A percentile compares a stretch with the other conserved stretches of the same genome.
phyloP scores from a whole-genome alignment of 2,888 invertebrate genomes.

The Epinotia demarniana region DNA sequence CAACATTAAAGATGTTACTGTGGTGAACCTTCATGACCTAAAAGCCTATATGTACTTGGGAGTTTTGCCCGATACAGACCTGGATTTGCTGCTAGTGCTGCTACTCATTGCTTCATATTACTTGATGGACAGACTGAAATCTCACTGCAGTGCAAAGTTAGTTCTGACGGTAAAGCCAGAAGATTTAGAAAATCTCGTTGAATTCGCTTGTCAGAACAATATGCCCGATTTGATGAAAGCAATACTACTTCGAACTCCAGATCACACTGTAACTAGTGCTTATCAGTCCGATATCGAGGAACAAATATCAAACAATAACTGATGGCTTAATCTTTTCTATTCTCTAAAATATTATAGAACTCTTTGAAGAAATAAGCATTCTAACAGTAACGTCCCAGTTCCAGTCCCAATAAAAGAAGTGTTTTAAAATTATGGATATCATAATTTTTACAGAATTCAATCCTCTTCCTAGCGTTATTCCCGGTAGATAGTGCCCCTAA shows the following conservation, averaged over 20 bases:
- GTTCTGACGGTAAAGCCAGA: neutral
- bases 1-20: neutral
- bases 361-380: no score
- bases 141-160: neutral
- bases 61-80: neutral
- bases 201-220: constrained; percentile 7
- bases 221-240: constrained; percentile 12
- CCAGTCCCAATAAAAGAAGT: no score
- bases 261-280: constrained; percentile 2
- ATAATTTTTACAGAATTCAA: no score
- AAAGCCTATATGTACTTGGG: constrained; percentile 18
- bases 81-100: neutral
- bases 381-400: no score
- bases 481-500: no score
- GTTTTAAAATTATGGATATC: no score
- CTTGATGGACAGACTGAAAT: constrained; percentile 1
- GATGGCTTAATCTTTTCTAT: neutral
- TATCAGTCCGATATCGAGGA: neutral
- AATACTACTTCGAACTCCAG: neutral
- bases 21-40: neutral
- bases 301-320: neutral
- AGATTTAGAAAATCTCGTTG: neutral
- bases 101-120: constrained; percentile 1
- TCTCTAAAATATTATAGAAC: neutral
- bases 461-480: no score